Percentiles rank a stretch among this genome's conserved stretches.
These are phyloP conservation scores for Apaloderma vittatum DNA, from an alignment of 2,113 vertebrate genomes.

Conservation along the genomic window DNA sequence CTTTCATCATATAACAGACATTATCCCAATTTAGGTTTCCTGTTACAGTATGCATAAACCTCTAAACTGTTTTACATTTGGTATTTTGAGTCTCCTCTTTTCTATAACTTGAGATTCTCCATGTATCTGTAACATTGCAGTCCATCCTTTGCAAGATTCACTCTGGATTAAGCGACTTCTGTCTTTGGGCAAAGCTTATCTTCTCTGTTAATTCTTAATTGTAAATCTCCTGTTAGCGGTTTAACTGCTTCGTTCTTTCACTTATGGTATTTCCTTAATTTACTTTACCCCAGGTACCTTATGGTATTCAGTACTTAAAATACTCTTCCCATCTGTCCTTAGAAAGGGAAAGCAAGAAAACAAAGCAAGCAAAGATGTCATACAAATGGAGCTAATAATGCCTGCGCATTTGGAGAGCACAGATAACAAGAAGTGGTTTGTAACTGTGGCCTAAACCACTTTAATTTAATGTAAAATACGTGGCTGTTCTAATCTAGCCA, in stretches of 20 bases:
- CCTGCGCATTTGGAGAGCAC: neutral
- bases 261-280: constrained; percentile 37
- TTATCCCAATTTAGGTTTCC: neutral
- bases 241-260: constrained; percentile 28
- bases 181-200: neutral
- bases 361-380: constrained; percentile 1
- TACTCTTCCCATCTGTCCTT: constrained; percentile 60
- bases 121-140: neutral
- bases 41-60: neutral
- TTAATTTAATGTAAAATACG: neutral
- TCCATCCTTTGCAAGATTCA: neutral
- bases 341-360: constrained; percentile 22
- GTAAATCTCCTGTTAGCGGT: neutral
- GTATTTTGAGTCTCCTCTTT: neutral
- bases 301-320: constrained; percentile 45
- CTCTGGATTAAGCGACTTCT: neutral
- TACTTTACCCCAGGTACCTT: constrained; percentile 61
- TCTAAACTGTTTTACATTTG: neutral
- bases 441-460: neutral
- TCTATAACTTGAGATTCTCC: neutral
- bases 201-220: constrained; percentile 45
- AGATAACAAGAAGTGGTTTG: neutral
- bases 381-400: neutral
- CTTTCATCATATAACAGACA: neutral
- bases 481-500: neutral